Evolutionary conservation across 2,113 vertebrate species (phyloP).

Genomic region (Steatornis caripensis): DNA sequence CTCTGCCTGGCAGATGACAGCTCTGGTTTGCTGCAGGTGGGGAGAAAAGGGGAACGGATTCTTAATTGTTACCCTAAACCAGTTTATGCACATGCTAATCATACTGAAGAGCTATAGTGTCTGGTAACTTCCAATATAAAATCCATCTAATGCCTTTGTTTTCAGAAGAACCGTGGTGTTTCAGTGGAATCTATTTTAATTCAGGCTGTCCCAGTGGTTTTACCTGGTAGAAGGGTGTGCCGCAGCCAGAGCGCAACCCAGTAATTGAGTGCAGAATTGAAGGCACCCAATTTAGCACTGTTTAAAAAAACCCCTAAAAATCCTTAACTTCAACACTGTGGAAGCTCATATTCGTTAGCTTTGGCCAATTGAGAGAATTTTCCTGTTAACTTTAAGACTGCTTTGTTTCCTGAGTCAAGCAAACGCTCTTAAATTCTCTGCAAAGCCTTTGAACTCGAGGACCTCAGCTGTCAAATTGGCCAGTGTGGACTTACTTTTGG

Average conservation of each 20-base stretch:
- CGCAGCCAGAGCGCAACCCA: neutral
- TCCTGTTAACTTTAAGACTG: neutral
- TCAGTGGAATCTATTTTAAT: neutral
- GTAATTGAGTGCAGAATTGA: neutral
- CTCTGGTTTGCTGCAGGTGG: neutral
- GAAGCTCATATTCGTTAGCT: neutral
- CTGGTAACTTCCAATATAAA: neutral
- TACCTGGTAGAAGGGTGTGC: neutral
- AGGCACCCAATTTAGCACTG: neutral
- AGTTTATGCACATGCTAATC: rapidly evolving
- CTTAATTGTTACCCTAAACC: neutral
- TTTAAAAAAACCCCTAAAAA: neutral
- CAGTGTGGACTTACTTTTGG: neutral
- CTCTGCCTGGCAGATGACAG: neutral
- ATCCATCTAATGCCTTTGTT: neutral
- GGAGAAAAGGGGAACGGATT: neutral
- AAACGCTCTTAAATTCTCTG: neutral
- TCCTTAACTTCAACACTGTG: neutral
- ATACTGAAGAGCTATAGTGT: neutral
- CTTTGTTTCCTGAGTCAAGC: neutral
- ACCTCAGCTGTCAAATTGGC: neutral
- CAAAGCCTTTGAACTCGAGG: neutral
- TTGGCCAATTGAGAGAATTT: neutral
- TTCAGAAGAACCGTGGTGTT: neutral
- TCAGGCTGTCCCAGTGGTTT: neutral